phyloP scores from a whole-genome alignment of 2,113 vertebrate genomes.

The Phasianus colchicus region DNA sequence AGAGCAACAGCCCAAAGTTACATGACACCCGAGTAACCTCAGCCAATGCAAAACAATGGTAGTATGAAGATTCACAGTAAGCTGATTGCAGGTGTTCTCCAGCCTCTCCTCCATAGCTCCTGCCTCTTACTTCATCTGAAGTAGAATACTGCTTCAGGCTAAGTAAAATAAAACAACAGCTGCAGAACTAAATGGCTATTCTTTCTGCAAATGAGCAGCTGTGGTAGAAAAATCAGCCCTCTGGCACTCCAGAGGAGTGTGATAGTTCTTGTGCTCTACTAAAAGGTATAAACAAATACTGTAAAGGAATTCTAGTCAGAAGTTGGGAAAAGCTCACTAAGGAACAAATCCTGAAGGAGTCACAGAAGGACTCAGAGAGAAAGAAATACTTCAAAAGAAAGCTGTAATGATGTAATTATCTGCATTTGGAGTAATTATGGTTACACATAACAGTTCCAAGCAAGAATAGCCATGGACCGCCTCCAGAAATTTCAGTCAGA shows the following conservation, averaged over 20 bases:
- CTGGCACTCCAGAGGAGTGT: slow-evolving; percentile 14
- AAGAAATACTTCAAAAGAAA: not conserved
- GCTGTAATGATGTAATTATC: slow-evolving; percentile 5
- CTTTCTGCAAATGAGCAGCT: slow-evolving; percentile 63
- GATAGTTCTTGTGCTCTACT: not conserved
- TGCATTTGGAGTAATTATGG: slow-evolving; percentile 35
- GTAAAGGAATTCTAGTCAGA: not conserved
- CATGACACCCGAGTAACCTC: not conserved
- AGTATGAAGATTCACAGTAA: not conserved
- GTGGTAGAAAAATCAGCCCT: slow-evolving; percentile 49
- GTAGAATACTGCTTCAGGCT: slow-evolving; percentile 49
- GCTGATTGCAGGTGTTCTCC: slow-evolving; percentile 26
- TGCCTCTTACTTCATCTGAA: slow-evolving; percentile 48
- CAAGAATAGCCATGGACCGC: not conserved
- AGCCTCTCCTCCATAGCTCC: slow-evolving; percentile 42
- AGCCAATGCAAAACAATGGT: not conserved
- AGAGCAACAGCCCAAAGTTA: not conserved
- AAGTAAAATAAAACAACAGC: slow-evolving; percentile 70
- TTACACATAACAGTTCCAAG: slow-evolving; percentile 4
- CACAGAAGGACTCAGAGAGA: not conserved
- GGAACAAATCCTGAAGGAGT: not conserved
- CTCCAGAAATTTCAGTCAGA: slow-evolving; percentile 19
- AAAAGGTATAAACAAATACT: not conserved
- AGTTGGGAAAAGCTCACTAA: not conserved
- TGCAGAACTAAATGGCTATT: slow-evolving; percentile 64